Base-by-base conservation (phyloP, 30 jellyfish, hydroid and myxozoan species). In the Nemopilema nomurai region DNA sequence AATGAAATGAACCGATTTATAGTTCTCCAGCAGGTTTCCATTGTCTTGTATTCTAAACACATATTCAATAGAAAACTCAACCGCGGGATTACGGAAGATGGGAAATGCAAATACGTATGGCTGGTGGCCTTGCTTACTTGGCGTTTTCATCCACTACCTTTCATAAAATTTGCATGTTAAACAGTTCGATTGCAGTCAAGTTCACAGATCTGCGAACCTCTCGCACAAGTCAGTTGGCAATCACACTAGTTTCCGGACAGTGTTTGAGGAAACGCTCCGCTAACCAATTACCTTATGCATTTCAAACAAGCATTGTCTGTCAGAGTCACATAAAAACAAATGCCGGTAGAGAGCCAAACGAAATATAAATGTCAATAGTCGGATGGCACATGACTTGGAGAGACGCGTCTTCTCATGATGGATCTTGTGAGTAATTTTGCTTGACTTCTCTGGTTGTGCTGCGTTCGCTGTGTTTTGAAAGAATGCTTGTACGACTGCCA, bases 101-200 rank as follows among this genome's bases (percentile, higher is more conserved):
- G 30, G 50, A 57, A 77, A 77, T 77, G 87, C 87, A 77, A 77
- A 77, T 77, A 77, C 19, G 76, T 49, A 53, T 62, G 33, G 67
- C 87, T 75, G 87, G 87, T 77, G 87, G 87, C 78, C 26, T 77
- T 50, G 25, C 77, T 52, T 77, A n/a, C 65, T 65, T n/a, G 78
- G 50, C 50, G 76, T 57, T 32, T 29, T 73, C 3, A 75, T 23
- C 69, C 28, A 26, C 70, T 32, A 21, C 0, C 4, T 65, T 23
- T 77, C 77, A 77, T 77, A 32, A 77, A 77, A 77, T 49, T 57
- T 65, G 76, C 69, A 77, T 57, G 64, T 25, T 77, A 21, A 28
- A 3, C 28, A 52, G 66, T 57, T 24, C 76, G 27, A 3, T 41
- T 41, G 57, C 57, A 41, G 13, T 41, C 57, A 41, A 41, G 57